Percentiles rank a stretch among this genome's conserved stretches.
Conservation (phyloP, 2,888 invertebrate species). For the Ormyrus thymus region DNA sequence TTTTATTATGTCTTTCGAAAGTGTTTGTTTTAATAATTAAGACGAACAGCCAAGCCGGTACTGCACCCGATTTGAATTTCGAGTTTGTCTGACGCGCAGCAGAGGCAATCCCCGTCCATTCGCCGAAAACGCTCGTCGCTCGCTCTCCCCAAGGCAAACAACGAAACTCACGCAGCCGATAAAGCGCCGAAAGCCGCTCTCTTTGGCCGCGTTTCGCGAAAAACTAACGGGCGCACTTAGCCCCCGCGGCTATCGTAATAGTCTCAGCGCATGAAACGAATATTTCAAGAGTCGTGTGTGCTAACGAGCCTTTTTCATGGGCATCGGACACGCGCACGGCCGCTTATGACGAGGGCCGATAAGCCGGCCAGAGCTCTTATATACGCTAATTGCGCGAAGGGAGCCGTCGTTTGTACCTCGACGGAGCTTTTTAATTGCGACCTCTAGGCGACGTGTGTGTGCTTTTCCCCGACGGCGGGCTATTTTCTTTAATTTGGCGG, state of each 20-base stretch:
- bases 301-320: slow-evolving; percentile 35
- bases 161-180: background rate
- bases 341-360: slow-evolving; percentile 20
- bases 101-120: too few species aligned
- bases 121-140: slow-evolving; percentile 2
- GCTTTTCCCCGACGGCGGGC: too few species aligned
- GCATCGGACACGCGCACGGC: slow-evolving; percentile 35
- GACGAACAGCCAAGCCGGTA: too few species aligned
- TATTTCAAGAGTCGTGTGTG: background rate
- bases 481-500: too few species aligned
- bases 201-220: background rate
- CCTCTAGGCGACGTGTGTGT: too few species aligned
- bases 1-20: too few species aligned
- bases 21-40: too few species aligned
- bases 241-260: slow-evolving; percentile 44
- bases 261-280: slow-evolving; percentile 45
- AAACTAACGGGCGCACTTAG: background rate
- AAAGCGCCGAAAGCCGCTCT: background rate
- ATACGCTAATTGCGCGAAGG: slow-evolving; percentile 25
- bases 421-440: too few species aligned
- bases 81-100: too few species aligned
- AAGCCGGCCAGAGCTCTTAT: slow-evolving; percentile 1
- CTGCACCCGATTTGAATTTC: too few species aligned
- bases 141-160: background rate
- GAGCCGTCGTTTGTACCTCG: too few species aligned